Conservation (phyloP, 2,113 vertebrate genomes). For the Ploceus nigricollis region DNA sequence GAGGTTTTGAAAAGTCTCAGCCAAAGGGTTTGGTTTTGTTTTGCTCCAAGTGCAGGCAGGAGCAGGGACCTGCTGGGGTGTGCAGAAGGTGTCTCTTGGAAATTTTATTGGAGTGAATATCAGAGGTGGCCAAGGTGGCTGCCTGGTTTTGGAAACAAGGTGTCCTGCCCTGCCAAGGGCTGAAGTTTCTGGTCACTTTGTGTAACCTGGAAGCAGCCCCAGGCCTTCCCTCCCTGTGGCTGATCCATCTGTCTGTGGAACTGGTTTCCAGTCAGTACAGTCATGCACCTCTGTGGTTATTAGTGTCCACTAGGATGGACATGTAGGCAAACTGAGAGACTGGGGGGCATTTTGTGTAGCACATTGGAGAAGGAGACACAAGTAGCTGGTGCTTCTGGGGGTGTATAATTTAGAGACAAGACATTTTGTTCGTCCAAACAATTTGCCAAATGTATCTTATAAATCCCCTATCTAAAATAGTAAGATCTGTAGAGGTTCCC, state of each 20-base stretch:
- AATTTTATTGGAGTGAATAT: background rate
- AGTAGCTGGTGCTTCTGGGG: background rate
- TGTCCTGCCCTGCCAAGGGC: background rate
- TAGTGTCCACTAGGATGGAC: background rate
- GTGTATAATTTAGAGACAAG: rapidly evolving
- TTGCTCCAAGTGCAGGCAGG: background rate
- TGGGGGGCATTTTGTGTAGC: background rate
- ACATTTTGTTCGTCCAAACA: background rate
- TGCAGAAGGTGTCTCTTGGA: background rate
- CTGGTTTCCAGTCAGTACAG: background rate
- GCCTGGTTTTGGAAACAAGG: background rate
- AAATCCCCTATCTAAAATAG: background rate
- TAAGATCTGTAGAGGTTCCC: slow-evolving; percentile 40
- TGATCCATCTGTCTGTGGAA: background rate
- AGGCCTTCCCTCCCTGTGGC: background rate
- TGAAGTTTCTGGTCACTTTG: background rate
- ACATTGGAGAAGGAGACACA: background rate
- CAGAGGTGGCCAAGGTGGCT: background rate
- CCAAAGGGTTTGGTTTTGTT: background rate
- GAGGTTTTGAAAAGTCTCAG: background rate
- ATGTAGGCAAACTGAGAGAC: background rate
- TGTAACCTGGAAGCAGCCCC: background rate
- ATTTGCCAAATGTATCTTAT: slow-evolving; percentile 45
- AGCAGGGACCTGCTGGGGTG: background rate
- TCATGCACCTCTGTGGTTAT: background rate